These are phyloP conservation scores for Petrocephalus schoutedeni DNA, from an alignment of 2,797 vertebrate species.

Conservation along the genomic window DNA sequence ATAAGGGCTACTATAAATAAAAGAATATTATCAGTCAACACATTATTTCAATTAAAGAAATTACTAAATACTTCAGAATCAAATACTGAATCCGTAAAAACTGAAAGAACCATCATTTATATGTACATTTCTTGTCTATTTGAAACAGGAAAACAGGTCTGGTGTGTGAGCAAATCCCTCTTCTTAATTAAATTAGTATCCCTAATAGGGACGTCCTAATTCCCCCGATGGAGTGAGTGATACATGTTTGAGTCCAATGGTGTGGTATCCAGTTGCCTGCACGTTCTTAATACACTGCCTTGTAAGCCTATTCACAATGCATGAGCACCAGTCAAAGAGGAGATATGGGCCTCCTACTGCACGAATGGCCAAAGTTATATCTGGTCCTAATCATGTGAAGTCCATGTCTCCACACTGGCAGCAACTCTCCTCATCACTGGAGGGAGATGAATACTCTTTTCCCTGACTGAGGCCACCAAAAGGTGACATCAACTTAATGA, in stretches of 20 bases:
- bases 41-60: not conserved
- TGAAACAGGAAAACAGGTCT: not conserved
- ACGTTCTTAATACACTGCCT: constrained; percentile 17
- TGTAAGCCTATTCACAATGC: constrained; percentile 37
- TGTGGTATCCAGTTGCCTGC: constrained; percentile 21
- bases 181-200: not conserved
- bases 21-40: not conserved
- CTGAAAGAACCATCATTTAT: not conserved
- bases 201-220: not conserved
- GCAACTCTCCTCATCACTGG: not conserved
- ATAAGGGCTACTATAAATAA: not conserved
- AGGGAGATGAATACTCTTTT: constrained; percentile 20
- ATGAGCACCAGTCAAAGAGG: constrained; percentile 29
- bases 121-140: not conserved
- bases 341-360: constrained; percentile 29
- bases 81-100: not conserved
- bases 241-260: constrained; percentile 14
- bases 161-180: not conserved
- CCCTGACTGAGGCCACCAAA: constrained; percentile 17
- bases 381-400: constrained; percentile 28
- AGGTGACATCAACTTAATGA: constrained; percentile 20
- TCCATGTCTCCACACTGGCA: constrained; percentile 17
- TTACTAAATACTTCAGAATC: not conserved
- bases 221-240: constrained; percentile 17
- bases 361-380: constrained; percentile 17